Conservation (phyloP, 1,140 invertebrate genomes). For the Leptonema lineaticorne region DNA sequence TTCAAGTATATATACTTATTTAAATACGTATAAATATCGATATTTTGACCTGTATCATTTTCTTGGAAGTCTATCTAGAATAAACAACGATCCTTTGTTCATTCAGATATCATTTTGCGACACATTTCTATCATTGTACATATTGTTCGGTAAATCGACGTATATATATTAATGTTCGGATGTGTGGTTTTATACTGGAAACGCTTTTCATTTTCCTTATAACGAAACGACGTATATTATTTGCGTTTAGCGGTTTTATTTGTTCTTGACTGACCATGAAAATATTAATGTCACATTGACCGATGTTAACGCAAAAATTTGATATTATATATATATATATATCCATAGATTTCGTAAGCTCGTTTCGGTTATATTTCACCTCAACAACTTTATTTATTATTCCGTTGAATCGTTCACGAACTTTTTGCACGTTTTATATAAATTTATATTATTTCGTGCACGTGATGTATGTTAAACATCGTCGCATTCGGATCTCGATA, state of each 20-base stretch:
- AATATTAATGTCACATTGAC: neutral
- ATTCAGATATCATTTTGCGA: too few species aligned
- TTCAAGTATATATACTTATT: too few species aligned
- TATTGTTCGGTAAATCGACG: too few species aligned
- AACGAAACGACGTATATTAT: neutral
- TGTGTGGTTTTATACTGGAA: too few species aligned
- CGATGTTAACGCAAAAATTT: slow-evolving; percentile 4
- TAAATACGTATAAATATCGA: too few species aligned
- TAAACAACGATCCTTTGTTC: slow-evolving; percentile 8
- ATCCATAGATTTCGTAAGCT: neutral
- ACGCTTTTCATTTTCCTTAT: neutral
- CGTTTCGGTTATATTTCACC: neutral
- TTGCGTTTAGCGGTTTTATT: slow-evolving; percentile 4
- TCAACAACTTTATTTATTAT: neutral
- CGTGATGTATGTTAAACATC: neutral
- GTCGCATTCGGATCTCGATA: slow-evolving; percentile 5
- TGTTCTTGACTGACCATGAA: slow-evolving; percentile 9
- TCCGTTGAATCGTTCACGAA: neutral
- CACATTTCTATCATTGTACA: too few species aligned
- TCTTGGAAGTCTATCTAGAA: too few species aligned
- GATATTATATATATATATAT: too few species aligned
- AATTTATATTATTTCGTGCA: neutral
- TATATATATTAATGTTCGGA: too few species aligned
- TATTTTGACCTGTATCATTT: too few species aligned
- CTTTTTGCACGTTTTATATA: neutral